These are phyloP conservation scores for Platichthys flesus DNA, from an alignment of 2,113 vertebrate species.

Conservation along the genomic window DNA sequence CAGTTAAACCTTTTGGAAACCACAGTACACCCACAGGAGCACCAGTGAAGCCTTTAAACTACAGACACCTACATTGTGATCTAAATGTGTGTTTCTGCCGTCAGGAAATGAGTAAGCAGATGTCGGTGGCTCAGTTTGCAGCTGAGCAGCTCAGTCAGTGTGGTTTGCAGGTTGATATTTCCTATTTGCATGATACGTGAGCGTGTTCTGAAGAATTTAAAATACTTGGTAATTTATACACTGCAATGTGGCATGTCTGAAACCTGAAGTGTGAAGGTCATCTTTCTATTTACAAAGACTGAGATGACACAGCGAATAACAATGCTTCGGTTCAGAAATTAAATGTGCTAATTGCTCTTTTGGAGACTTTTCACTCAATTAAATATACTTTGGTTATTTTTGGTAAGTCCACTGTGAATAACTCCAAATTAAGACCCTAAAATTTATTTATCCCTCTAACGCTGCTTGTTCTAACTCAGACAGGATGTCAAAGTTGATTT, in stretches of 20 bases:
- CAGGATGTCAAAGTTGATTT: too few relatives aligned
- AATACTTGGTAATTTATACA: slow-evolving; percentile 5
- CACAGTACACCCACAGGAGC: not conserved
- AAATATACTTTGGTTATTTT: slow-evolving; percentile 3
- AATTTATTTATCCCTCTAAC: too few relatives aligned
- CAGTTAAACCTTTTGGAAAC: not conserved
- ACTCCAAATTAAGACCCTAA: too few relatives aligned
- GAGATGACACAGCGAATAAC: not conserved
- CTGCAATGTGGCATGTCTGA: not conserved
- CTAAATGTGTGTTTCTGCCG: slow-evolving; percentile 15
- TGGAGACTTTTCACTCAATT: not conserved
- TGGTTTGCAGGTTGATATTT: slow-evolving; percentile 55
- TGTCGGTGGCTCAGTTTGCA: slow-evolving; percentile 27
- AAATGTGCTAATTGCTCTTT: slow-evolving; percentile 2
- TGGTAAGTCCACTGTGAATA: not conserved
- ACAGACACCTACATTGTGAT: not conserved
- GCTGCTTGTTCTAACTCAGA: too few relatives aligned
- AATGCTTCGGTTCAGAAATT: not conserved
- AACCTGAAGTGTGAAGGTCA: slow-evolving; percentile 10
- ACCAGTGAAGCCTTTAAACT: not conserved
- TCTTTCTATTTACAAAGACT: not conserved
- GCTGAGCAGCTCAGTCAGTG: slow-evolving; percentile 9
- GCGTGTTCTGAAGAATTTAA: not conserved
- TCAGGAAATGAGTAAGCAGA: slow-evolving; percentile 49
- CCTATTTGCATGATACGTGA: slow-evolving; percentile 22